Evolutionary conservation across 2,888 invertebrate species (phyloP), one percentile per base, ranked within the genome.

Genomic region (Acrobasis repandana): DNA sequence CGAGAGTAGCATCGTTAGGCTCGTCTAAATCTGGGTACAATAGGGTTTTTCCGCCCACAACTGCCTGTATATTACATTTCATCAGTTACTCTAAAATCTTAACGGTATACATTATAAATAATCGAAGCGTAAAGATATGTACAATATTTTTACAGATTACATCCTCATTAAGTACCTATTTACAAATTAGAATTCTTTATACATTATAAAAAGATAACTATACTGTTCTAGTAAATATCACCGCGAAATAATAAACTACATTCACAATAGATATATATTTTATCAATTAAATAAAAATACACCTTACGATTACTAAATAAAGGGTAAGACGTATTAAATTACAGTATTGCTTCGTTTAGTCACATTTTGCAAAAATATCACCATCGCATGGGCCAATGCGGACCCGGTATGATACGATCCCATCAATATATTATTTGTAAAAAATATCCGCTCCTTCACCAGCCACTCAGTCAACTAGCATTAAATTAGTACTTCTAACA

Each of bases 311-410:
- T 80, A 84, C 82, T 88, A 90, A 88, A 89, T 89, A 88, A 88
- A 89, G 87, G 88, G 82, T 93, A 93, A 93, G 93, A 93, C 93
- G 89, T 90, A 91, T 91, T 90, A 93, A 93, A 94, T 94, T 95
- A 95, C 93, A 94, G 94, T 95, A 95, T 95, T 95, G 95, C 95
- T 95, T 94, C 93, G 93, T 93, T 94, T 91, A 93, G 93, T 94
- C 94, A 94, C 94, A 93, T 94, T 93, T 93, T 93, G 92, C 87
- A 94, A 94, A 93, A 94, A 94, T 94, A 94, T 94, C 94, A 94
- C 94, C 93, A 85, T 81, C 76, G 75, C 74, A 70, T 80, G 81
- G 79, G 72, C 76, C 67, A 54, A 65, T 60, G 65, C 70, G 73
- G 76, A 70, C 80, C 76, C 73, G 74, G 70, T 62, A 62, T 63